phyloP scores from a whole-genome alignment of 92 coral and sea anemone species.

The Blastomussa wellsi region DNA sequence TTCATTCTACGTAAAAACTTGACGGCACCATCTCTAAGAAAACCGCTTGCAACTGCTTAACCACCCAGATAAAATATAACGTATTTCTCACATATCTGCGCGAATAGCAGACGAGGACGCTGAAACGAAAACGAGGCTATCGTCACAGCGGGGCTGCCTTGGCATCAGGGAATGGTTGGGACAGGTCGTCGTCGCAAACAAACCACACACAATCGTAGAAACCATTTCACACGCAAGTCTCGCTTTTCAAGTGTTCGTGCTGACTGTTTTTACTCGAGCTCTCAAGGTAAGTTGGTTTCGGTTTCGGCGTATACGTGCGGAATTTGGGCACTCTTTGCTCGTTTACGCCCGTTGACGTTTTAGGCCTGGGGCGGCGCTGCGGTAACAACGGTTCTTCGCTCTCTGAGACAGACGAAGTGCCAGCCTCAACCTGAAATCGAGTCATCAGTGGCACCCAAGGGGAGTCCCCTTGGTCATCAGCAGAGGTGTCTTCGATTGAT shows the following conservation, averaged over 20 bases:
- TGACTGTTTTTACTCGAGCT: conserved; percentile 57
- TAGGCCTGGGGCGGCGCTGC: conserved; percentile 64
- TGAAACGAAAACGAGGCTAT: conserved; percentile 2
- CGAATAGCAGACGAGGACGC: not conserved
- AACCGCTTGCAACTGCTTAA: not conserved
- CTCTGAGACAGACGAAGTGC: conserved; percentile 50
- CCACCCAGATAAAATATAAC: not conserved
- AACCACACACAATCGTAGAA: not conserved
- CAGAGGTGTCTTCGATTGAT: conserved; percentile 50
- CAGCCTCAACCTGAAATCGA: conserved; percentile 74
- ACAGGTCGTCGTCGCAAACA: not conserved
- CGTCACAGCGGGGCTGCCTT: not conserved
- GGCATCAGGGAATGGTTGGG: not conserved
- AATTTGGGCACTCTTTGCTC: conserved; percentile 66
- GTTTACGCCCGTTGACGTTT: conserved; percentile 38
- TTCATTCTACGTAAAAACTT: not conserved
- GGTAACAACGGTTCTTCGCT: conserved; percentile 65
- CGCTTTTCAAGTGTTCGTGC: conserved; percentile 50
- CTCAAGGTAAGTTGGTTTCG: conserved; percentile 63
- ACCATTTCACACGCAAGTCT: conserved; percentile 63
- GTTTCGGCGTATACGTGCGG: conserved; percentile 70
- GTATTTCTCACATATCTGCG: not conserved
- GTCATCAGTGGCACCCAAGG: conserved; percentile 89
- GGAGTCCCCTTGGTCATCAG: conserved; percentile 59
- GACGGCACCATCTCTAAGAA: not conserved